Percentiles rank a stretch among this genome's conserved stretches.
phyloP scores from a whole-genome alignment of 2,113 vertebrate species.

The Maccullochella peelii region DNA sequence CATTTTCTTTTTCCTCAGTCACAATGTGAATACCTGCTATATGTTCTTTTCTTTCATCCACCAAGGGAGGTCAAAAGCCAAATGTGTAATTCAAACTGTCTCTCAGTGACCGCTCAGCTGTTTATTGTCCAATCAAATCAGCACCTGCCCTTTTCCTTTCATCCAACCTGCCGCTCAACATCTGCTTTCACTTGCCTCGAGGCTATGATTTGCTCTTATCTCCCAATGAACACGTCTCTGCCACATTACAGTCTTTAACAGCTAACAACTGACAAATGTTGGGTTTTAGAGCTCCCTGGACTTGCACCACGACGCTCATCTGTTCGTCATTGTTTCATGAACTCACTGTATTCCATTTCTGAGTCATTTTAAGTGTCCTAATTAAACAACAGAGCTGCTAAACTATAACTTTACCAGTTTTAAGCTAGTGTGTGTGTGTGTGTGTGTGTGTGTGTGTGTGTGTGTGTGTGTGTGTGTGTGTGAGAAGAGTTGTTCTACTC shows the following conservation, averaged over 20 bases:
- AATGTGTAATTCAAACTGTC: slow-evolving; percentile 27
- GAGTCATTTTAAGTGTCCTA: slow-evolving; percentile 29
- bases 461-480: slow-evolving; percentile 14
- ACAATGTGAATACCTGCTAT: slow-evolving; percentile 10
- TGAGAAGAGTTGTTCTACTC: slow-evolving; percentile 21
- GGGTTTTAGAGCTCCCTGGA: slow-evolving; percentile 13
- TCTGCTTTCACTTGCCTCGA: slow-evolving; percentile 28
- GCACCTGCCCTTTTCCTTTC: slow-evolving; percentile 34
- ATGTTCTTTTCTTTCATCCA: slow-evolving; percentile 35
- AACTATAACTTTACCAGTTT: slow-evolving; percentile 57
- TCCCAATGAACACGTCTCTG: slow-evolving; percentile 9
- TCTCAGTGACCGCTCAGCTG: slow-evolving; percentile 26
- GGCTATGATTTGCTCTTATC: slow-evolving; percentile 38
- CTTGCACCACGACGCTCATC: slow-evolving; percentile 8
- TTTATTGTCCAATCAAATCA: slow-evolving; percentile 52
- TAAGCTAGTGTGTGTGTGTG: slow-evolving; percentile 57
- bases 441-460: slow-evolving; percentile 30
- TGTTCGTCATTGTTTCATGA: slow-evolving; percentile 13
- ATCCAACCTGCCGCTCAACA: slow-evolving; percentile 34
- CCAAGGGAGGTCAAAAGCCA: slow-evolving; percentile 32
- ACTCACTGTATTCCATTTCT: background rate
- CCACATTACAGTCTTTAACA: slow-evolving; percentile 7
- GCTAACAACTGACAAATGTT: slow-evolving; percentile 29
- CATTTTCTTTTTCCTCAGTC: slow-evolving; percentile 8
- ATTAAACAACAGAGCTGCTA: slow-evolving; percentile 57